Base-by-base conservation (phyloP, 2,113 vertebrate species). In the Scomber japonicus region DNA sequence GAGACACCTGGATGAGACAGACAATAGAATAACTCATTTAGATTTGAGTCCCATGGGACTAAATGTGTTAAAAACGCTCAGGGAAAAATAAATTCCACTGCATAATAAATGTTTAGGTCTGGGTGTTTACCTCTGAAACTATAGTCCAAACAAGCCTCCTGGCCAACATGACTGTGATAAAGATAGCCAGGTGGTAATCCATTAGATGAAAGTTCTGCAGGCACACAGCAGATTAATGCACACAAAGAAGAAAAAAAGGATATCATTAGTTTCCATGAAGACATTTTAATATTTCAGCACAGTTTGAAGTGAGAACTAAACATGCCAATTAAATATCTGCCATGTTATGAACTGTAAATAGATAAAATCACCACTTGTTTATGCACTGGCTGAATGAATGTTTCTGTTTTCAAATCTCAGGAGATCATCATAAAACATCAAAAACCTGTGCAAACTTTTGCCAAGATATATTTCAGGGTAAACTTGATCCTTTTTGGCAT, bases 121-220 rank as follows among this genome's bases (percentile, higher is more conserved):
- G 71, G 31, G 46, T 14, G 14, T 62, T 84, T 95, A 98, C 98
- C 97, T 99, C 97, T 60, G 97, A 98, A 76, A 99, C 96, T 60
- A 98, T 95, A 19, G 97, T 97, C 98, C 98, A 99, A 35, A 99
- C 97, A 56, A 99, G 96, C 92, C 98, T 97, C 90, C 97, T 95
- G 2, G 98, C 97, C 91, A 99, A 91, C 97, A 99, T 99, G 90
- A 99, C 97, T 46, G 97, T 97, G 93, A 99, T 99, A 93, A 99
- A 99, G 83, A 96, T 96, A 7, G 97, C 97, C 95, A 99, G 94
- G 90, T 99, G 97, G 88, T 97, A 98, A 92, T 99, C 98, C 94
- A 99, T 99, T 89, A 99, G 95, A 93, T 99, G 97, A 89, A 99
- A 99, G 93, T 98, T 99, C 98, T 99, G 84, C 27, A 92, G 90